Percentiles rank a stretch among this genome's conserved stretches.
phyloP scores from a whole-genome alignment of 2,888 invertebrate species.

The Endomychus coccineus region DNA sequence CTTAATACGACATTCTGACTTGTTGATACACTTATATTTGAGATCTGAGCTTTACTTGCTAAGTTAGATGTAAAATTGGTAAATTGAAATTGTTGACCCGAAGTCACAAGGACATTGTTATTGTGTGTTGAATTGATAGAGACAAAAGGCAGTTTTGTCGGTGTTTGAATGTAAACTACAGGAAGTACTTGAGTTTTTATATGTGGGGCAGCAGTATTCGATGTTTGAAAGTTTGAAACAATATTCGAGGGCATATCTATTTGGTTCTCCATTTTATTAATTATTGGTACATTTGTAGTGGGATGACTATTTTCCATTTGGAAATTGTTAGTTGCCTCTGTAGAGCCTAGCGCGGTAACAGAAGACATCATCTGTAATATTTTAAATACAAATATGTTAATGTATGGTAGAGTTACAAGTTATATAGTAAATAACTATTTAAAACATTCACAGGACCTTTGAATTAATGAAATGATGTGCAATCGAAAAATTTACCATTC shows the following conservation, averaged over 20 bases:
- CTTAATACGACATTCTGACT: conserved; percentile 33
- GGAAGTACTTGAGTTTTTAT: conserved; percentile 46
- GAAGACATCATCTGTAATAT: conserved; percentile 19
- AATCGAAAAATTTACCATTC: too few species aligned
- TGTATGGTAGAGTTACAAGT: too few species aligned
- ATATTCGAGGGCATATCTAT: conserved; percentile 21
- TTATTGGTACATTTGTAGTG: conserved; percentile 24
- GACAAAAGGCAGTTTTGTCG: conserved; percentile 40
- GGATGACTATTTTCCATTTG: conserved; percentile 8
- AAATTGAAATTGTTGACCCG: conserved; percentile 30
- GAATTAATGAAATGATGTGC: too few species aligned
- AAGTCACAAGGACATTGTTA: conserved; percentile 27
- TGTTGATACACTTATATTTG: conserved; percentile 19
- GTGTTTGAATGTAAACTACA: conserved; percentile 54
- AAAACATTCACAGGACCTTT: too few species aligned
- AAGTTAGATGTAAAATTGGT: conserved; percentile 25
- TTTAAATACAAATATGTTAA: too few species aligned
- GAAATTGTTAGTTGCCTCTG: conserved; percentile 20
- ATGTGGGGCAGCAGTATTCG: conserved; percentile 10
- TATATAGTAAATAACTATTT: too few species aligned
- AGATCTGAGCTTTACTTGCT: conserved; percentile 23
- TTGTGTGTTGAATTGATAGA: conserved; percentile 23
- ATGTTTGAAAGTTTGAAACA: conserved; percentile 19
- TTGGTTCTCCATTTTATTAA: conserved; percentile 26
- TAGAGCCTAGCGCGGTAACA: conserved; percentile 23